phyloP scores from a whole-genome alignment of 2,113 vertebrate genomes.

The Thamnaconus septentrionalis region DNA sequence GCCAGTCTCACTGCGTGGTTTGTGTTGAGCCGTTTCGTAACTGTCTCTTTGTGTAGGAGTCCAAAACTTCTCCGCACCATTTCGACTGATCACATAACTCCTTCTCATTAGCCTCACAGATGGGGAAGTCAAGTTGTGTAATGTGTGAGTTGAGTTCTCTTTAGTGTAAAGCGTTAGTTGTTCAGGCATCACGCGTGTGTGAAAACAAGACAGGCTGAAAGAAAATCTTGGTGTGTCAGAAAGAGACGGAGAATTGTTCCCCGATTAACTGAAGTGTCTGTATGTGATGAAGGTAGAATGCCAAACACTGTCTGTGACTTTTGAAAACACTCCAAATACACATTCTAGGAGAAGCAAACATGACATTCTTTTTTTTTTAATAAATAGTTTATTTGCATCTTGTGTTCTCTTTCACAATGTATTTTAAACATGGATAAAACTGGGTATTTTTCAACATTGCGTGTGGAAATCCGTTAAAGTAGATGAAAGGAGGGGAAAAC shows the following conservation, averaged over 20 bases:
- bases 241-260: background rate
- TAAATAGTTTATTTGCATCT: no score
- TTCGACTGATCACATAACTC: slow-evolving; percentile 35
- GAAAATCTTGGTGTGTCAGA: background rate
- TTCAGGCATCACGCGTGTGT: background rate
- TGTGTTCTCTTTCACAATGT: no score
- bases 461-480: no score
- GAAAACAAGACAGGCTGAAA: background rate
- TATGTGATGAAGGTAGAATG: no score
- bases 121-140: slow-evolving; percentile 20
- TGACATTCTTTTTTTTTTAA: no score
- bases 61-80: slow-evolving; percentile 38
- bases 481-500: no score
- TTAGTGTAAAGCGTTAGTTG: background rate
- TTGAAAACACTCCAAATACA: no score
- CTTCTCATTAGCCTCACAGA: slow-evolving; percentile 32
- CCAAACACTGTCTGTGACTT: no score
- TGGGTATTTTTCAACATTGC: no score
- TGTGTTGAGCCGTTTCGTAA: slow-evolving; percentile 37
- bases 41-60: slow-evolving; percentile 48
- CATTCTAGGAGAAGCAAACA: no score
- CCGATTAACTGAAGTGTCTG: no score
- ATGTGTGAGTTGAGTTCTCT: slow-evolving; percentile 19
- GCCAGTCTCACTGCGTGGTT: slow-evolving; percentile 21
- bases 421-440: no score